phyloP scores from a whole-genome alignment of 2,113 vertebrate genomes.

The Hepsetus odoe region DNA sequence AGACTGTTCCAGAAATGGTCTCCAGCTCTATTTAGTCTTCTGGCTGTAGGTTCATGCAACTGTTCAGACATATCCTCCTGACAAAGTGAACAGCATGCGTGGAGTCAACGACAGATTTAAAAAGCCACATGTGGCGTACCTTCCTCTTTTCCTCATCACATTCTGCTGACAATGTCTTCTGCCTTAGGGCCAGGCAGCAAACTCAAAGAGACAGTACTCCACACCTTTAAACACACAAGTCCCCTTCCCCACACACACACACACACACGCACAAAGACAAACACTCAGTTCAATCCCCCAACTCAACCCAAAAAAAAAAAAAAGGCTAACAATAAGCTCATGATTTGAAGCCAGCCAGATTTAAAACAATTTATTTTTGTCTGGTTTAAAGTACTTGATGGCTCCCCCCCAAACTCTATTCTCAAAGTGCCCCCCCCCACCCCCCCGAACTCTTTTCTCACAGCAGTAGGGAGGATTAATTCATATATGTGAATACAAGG shows the following conservation, averaged over 20 bases:
- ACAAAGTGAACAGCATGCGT: conserved; percentile 20
- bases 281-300: conserved; percentile 32
- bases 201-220: conserved; percentile 37
- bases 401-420: neutral
- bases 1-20: neutral
- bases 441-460: neutral
- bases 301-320: neutral
- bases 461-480: conserved; percentile 62
- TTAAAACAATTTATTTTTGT: conserved; percentile 66
- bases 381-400: conserved; percentile 51
- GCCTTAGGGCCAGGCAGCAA: conserved; percentile 35
- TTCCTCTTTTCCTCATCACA: conserved; percentile 65
- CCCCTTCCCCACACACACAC: conserved; percentile 9
- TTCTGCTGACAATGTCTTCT: conserved; percentile 30
- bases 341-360: conserved; percentile 41
- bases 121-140: conserved; percentile 44
- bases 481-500: conserved; percentile 52
- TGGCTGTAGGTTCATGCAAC: conserved; percentile 16
- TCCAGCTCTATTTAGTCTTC: neutral
- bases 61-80: conserved; percentile 1
- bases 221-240: conserved; percentile 34
- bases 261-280: conserved; percentile 25
- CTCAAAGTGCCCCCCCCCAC: conserved; percentile 19
- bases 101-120: conserved; percentile 36
- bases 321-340: neutral